Conservation (phyloP, 2,888 invertebrate species). For the Ferrisia virgata region DNA sequence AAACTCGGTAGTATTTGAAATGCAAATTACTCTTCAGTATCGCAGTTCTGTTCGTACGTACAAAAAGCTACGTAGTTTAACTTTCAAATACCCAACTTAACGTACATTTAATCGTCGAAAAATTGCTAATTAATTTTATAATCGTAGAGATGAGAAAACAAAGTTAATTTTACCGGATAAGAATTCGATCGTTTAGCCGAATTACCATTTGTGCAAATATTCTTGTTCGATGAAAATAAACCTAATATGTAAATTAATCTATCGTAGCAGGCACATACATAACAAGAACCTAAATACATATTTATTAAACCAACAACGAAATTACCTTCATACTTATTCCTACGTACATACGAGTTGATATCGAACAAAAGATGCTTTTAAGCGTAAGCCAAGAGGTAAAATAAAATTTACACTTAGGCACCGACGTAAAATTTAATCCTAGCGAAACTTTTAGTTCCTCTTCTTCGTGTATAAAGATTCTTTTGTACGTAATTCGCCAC, state of each 20-base stretch:
- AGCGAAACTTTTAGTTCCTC: neutral
- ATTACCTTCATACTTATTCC: no score
- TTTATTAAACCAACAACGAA: neutral
- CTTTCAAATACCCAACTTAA: neutral
- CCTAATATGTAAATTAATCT: neutral
- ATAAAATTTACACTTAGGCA: neutral
- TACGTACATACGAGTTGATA: neutral
- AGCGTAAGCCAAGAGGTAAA: neutral
- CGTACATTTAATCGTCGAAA: neutral
- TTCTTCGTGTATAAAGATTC: neutral
- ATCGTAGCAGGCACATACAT: no score
- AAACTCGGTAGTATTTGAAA: neutral
- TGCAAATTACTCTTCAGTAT: neutral
- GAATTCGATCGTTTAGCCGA: neutral
- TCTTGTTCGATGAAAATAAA: neutral
- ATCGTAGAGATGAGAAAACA: no score
- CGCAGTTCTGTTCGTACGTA: no score
- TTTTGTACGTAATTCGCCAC: no score
- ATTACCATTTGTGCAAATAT: neutral
- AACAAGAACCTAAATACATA: no score
- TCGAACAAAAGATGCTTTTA: neutral
- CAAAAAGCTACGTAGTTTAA: no score
- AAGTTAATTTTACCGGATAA: neutral
- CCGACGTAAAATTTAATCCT: no score
- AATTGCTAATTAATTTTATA: neutral